These are phyloP conservation scores for Chloromyia formosa DNA, from an alignment of 2,888 invertebrate species.

Conservation along the genomic window DNA sequence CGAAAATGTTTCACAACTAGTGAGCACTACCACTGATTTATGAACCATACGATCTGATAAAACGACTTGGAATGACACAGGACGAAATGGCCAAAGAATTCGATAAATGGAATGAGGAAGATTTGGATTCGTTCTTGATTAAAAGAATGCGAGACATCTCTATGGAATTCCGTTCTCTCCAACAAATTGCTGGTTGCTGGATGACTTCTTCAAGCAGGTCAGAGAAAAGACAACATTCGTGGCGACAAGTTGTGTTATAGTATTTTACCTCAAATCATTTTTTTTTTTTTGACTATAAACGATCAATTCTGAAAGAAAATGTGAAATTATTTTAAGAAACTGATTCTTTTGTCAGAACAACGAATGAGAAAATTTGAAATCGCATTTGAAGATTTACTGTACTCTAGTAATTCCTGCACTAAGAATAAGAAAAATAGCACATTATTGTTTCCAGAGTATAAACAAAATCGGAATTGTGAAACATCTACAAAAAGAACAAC, in stretches of 20 bases:
- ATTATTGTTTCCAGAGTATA: too few relatives aligned
- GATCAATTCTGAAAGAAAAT: too few relatives aligned
- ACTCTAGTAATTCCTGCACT: too few relatives aligned
- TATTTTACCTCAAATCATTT: too few relatives aligned
- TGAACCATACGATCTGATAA: slow-evolving; percentile 95
- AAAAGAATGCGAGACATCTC: slow-evolving; percentile 95
- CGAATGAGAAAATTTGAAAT: too few relatives aligned
- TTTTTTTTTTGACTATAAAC: too few relatives aligned
- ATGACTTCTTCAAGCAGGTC: slow-evolving; percentile 90
- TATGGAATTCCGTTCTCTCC: slow-evolving; percentile 84
- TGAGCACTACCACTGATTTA: slow-evolving; percentile 99
- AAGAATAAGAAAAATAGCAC: too few relatives aligned
- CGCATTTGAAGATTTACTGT: too few relatives aligned
- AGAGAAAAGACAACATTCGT: slow-evolving; percentile 81
- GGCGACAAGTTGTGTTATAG: slow-evolving; percentile 89
- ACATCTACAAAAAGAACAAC: too few relatives aligned
- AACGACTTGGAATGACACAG: slow-evolving; percentile 74
- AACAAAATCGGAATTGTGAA: too few relatives aligned
- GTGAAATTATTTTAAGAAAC: too few relatives aligned
- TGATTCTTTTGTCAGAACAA: too few relatives aligned
- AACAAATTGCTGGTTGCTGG: slow-evolving; percentile 91
- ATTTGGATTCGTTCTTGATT: slow-evolving; percentile 95
- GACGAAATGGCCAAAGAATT: slow-evolving; percentile 87
- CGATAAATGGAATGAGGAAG: slow-evolving; percentile 94
- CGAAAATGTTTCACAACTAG: slow-evolving; percentile 99